phyloP scores from a whole-genome alignment of 2,113 vertebrate genomes.

The Cervus canadensis region DNA sequence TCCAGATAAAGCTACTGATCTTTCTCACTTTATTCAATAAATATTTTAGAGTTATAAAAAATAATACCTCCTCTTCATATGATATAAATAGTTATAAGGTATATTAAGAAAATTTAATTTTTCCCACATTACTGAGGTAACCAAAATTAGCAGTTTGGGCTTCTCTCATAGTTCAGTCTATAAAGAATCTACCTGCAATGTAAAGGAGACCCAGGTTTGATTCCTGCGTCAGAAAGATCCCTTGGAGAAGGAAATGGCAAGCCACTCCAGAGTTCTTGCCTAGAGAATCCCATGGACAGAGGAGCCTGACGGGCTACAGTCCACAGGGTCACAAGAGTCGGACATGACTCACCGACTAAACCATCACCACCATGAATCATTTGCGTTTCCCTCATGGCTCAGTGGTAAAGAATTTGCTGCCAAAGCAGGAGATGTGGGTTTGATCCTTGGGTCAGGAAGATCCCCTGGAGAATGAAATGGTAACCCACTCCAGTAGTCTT shows the following conservation, averaged over 20 bases:
- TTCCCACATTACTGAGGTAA: background rate
- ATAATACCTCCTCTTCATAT: background rate
- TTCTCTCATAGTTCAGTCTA: background rate
- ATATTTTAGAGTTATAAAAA: background rate
- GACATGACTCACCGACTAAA: background rate
- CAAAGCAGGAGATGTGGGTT: background rate
- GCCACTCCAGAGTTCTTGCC: background rate
- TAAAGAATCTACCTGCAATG: background rate
- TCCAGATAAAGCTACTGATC: background rate
- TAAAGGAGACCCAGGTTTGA: background rate
- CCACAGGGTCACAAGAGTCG: background rate
- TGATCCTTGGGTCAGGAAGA: background rate
- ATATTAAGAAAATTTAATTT: background rate
- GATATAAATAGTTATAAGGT: background rate
- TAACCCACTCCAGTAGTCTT: background rate
- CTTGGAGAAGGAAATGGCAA: background rate
- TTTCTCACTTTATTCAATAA: background rate
- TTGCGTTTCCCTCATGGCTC: background rate
- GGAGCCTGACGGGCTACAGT: background rate
- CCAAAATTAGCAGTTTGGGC: background rate
- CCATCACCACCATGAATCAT: background rate
- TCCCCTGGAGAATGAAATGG: background rate
- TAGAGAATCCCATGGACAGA: background rate
- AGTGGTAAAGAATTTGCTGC: background rate
- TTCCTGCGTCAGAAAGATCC: background rate